Evolutionary conservation across 2,797 vertebrate species (phyloP).

Genomic region (Poecilia picta): DNA sequence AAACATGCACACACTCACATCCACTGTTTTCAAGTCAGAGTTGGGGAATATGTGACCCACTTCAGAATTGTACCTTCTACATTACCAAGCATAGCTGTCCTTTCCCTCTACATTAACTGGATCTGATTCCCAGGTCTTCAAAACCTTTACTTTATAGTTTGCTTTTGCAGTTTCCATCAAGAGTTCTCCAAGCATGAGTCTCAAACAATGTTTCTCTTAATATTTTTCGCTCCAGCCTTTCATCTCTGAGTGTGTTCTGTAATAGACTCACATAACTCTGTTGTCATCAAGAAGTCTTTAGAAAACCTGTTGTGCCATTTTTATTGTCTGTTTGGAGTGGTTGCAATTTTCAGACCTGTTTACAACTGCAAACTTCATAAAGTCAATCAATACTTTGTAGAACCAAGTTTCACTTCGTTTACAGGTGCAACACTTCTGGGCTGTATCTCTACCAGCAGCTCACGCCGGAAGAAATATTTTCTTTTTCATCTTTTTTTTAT

Average conservation of each 20-base stretch:
- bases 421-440: background rate
- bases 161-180: background rate
- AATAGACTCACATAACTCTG: background rate
- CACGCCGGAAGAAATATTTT: background rate
- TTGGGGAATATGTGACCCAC: conserved; percentile 52
- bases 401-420: background rate
- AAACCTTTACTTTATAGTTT: conserved; percentile 11
- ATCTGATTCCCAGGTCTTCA: conserved; percentile 11
- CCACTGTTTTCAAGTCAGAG: conserved; percentile 4
- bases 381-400: background rate
- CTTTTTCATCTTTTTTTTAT: background rate
- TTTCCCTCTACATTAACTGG: background rate
- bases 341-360: background rate
- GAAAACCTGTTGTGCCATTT: background rate
- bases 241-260: background rate
- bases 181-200: background rate
- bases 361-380: background rate
- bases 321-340: no score
- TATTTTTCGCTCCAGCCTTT: background rate
- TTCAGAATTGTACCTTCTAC: conserved; percentile 39
- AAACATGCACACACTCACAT: background rate
- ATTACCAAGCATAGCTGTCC: conserved; percentile 32
- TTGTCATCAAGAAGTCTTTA: background rate
- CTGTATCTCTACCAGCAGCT: background rate
- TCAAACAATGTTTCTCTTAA: background rate